Evolutionary conservation across 2,797 vertebrate genomes (phyloP).

Genomic region (Poecilia velifera): DNA sequence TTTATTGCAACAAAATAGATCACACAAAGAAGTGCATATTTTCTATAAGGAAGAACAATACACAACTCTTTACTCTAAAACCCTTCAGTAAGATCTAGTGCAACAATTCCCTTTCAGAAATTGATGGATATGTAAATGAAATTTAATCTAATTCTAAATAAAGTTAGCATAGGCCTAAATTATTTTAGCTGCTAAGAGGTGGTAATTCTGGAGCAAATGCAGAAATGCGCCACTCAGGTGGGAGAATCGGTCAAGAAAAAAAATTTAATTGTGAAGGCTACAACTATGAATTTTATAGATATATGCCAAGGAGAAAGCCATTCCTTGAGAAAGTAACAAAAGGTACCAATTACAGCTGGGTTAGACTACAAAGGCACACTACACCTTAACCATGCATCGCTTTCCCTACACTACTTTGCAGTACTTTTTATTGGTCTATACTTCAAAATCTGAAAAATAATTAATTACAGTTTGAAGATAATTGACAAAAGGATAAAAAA

Average conservation of each 20-base stretch:
- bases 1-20: neutral
- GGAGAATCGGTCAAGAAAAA: neutral
- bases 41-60: neutral
- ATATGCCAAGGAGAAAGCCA: neutral
- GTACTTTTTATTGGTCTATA: neutral
- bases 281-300: neutral
- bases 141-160: neutral
- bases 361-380: neutral
- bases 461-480: neutral
- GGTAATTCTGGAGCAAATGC: neutral
- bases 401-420: neutral
- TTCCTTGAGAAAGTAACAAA: neutral
- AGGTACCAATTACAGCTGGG: neutral
- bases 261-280: neutral
- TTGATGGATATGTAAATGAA: neutral
- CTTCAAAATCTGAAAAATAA: neutral
- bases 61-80: neutral
- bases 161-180: neutral
- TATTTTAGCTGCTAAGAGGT: neutral
- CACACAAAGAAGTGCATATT: neutral
- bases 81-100: neutral
- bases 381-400: neutral
- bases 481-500: neutral
- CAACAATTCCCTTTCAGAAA: neutral
- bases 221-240: neutral